Evolutionary conservation across 2,113 vertebrate species (phyloP).

Genomic region (Ailurus styani): DNA sequence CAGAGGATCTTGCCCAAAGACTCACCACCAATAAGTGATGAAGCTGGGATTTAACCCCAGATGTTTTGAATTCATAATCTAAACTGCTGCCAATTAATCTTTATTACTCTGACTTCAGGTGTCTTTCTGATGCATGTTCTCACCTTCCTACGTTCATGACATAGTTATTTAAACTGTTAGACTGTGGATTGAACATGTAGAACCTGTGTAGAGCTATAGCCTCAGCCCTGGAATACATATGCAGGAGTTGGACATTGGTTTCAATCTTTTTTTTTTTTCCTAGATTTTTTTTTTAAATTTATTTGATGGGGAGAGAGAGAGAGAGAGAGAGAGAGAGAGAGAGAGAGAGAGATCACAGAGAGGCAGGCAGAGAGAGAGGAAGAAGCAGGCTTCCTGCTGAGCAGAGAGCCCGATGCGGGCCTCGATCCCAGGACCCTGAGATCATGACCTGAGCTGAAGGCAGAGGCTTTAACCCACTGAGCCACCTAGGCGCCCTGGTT

Average conservation of each 20-base stretch:
- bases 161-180: slow-evolving; percentile 4
- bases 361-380: too few species aligned
- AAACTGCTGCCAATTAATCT: neutral
- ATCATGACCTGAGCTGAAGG: too few species aligned
- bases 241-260: neutral
- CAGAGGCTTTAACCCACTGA: too few species aligned
- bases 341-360: too few species aligned
- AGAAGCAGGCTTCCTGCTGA: too few species aligned
- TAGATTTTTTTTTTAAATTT: too few species aligned
- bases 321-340: too few species aligned
- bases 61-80: neutral
- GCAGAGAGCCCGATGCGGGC: too few species aligned
- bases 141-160: neutral
- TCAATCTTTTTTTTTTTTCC: too few species aligned
- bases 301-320: too few species aligned
- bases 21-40: neutral
- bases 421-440: too few species aligned
- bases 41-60: neutral
- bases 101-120: neutral
- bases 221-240: neutral
- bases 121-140: neutral
- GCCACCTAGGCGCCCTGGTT: too few species aligned
- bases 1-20: neutral
- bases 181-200: neutral
- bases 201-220: neutral